These are phyloP conservation scores for Ochropacha duplaris DNA, from an alignment of 2,888 invertebrate species.

Conservation along the genomic window DNA sequence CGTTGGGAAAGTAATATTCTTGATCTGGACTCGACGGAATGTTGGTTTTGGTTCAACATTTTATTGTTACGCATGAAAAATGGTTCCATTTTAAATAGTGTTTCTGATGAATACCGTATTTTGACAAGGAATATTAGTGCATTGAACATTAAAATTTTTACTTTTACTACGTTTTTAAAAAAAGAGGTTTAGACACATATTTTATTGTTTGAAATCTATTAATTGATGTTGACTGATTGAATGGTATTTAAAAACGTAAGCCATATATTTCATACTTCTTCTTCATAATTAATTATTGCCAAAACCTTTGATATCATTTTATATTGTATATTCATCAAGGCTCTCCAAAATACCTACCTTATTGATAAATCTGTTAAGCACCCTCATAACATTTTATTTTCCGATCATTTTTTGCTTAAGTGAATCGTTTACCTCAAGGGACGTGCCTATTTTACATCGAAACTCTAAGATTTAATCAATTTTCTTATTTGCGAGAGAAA, in stretches of 20 bases:
- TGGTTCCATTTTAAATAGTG: constrained; percentile 14
- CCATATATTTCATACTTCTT: too few relatives aligned
- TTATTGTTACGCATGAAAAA: constrained; percentile 28
- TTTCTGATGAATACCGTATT: not conserved
- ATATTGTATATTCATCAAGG: not conserved
- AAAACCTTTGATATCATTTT: too few relatives aligned
- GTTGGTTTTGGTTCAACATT: constrained; percentile 14
- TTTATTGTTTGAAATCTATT: not conserved
- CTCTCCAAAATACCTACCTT: not conserved
- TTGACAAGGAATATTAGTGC: not conserved
- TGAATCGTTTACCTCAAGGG: constrained; percentile 4
- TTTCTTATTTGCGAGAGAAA: constrained; percentile 2
- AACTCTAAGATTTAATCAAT: constrained; percentile 2
- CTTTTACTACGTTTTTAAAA: not conserved
- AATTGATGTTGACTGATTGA: too few relatives aligned
- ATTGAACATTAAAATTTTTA: not conserved
- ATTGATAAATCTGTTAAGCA: constrained; percentile 5
- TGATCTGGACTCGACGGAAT: constrained; percentile 26
- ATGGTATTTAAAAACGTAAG: too few relatives aligned
- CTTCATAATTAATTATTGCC: too few relatives aligned
- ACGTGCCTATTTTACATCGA: constrained; percentile 1
- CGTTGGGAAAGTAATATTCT: constrained; percentile 18
- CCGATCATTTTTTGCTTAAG: constrained; percentile 4
- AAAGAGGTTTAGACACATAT: not conserved
- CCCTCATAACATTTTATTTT: constrained; percentile 5